Evolutionary conservation across 2,113 vertebrate genomes (phyloP).

Genomic region (Rhinoderma darwinii): DNA sequence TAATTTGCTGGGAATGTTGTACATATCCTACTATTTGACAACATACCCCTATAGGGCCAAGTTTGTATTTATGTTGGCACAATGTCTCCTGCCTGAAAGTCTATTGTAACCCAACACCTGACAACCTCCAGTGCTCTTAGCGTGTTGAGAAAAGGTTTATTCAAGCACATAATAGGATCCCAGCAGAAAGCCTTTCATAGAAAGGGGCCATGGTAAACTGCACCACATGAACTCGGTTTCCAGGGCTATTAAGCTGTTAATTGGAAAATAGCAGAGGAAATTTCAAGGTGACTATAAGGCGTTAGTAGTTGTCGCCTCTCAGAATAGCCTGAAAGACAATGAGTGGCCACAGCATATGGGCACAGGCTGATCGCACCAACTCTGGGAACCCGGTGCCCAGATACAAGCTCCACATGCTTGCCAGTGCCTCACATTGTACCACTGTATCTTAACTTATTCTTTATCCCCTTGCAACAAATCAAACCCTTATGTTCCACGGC

Average conservation of each 20-base stretch:
- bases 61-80: constrained; percentile 77
- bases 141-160: constrained; percentile 93
- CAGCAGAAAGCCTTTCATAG: constrained; percentile 84
- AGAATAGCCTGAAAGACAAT: constrained; percentile 68
- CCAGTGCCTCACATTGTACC: neutral
- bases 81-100: constrained; percentile 81
- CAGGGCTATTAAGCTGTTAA: constrained; percentile 99
- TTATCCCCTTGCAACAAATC: neutral
- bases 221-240: constrained; percentile 94
- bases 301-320: constrained; percentile 75
- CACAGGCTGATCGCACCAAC: constrained; percentile 63
- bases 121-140: constrained; percentile 84
- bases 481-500: too few relatives aligned
- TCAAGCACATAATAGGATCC: constrained; percentile 98
- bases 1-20: constrained; percentile 74
- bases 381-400: constrained; percentile 60
- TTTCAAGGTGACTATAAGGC: constrained; percentile 94
- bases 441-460: neutral
- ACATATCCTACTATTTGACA: constrained; percentile 75
- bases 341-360: constrained; percentile 71
- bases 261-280: constrained; percentile 95
- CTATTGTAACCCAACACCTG: constrained; percentile 93
- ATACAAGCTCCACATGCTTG: neutral
- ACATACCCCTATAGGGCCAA: constrained; percentile 74
- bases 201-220: constrained; percentile 86